phyloP scores from a whole-genome alignment of 2,888 invertebrate genomes.

The Andrena chrysosceles region DNA sequence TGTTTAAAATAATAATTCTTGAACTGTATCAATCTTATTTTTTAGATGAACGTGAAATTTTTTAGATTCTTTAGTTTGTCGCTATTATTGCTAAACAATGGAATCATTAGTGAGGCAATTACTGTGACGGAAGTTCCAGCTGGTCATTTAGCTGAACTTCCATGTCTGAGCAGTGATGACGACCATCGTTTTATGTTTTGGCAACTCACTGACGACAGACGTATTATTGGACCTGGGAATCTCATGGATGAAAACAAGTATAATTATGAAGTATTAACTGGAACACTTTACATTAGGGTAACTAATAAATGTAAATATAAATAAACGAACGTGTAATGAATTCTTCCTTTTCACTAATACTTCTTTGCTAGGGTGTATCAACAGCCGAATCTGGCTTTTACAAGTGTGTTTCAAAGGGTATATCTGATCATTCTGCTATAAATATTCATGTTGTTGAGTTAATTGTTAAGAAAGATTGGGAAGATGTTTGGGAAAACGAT shows the following conservation, averaged over 20 bases:
- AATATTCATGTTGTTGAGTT: slow-evolving; percentile 87
- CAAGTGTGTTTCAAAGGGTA: slow-evolving; percentile 88
- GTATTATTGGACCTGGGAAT: slow-evolving; percentile 89
- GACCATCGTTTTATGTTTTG: slow-evolving; percentile 90
- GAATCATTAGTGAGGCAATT: slow-evolving; percentile 65
- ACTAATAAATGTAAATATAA: slow-evolving; percentile 8
- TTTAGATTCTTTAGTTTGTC: slow-evolving; percentile 68
- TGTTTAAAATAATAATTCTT: not conserved
- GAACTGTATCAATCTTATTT: slow-evolving; percentile 37
- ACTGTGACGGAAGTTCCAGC: slow-evolving; percentile 86
- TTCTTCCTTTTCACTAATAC: slow-evolving; percentile 15
- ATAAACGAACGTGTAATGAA: not conserved
- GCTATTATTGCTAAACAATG: slow-evolving; percentile 62
- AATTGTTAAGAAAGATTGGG: slow-evolving; percentile 86
- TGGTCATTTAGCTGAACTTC: slow-evolving; percentile 87
- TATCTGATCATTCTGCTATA: slow-evolving; percentile 85
- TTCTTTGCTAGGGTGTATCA: slow-evolving; percentile 86
- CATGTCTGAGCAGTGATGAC: slow-evolving; percentile 89
- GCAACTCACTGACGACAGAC: slow-evolving; percentile 86
- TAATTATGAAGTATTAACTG: slow-evolving; percentile 89
- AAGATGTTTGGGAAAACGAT: slow-evolving; percentile 82
- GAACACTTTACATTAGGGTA: slow-evolving; percentile 89
- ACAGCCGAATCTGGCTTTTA: slow-evolving; percentile 88
- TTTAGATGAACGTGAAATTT: slow-evolving; percentile 72
- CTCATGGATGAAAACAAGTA: slow-evolving; percentile 88